Percentiles rank a stretch among this genome's conserved stretches.
phyloP scores from a whole-genome alignment of 2,797 vertebrate genomes.

The Silurus aristotelis region DNA sequence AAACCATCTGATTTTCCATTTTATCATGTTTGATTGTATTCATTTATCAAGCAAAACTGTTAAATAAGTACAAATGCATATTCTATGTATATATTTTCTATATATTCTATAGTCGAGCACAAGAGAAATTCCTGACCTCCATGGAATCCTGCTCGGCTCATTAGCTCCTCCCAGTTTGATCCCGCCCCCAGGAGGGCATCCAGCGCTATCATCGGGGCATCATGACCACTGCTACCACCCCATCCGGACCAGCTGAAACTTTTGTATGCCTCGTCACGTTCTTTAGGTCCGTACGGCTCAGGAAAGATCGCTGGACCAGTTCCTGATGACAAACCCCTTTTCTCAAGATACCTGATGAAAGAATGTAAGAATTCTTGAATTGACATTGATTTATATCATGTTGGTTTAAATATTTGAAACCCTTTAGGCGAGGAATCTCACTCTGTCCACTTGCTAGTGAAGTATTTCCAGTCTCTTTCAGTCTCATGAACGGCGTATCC shows the following conservation, averaged over 20 bases:
- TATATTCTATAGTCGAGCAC: neutral
- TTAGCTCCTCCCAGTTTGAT: constrained; percentile 73
- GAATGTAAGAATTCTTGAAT: neutral
- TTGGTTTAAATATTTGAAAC: neutral
- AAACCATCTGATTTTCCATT: neutral
- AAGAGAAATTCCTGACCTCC: constrained; percentile 65
- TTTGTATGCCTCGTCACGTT: constrained; percentile 71
- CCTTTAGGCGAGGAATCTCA: constrained; percentile 56
- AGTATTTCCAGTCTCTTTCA: constrained; percentile 73
- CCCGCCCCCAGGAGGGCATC: constrained; percentile 72
- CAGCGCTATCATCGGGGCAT: constrained; percentile 77
- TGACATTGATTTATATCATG: neutral
- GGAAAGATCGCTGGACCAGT: constrained; percentile 67
- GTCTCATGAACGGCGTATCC: constrained; percentile 72
- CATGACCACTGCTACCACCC: constrained; percentile 74
- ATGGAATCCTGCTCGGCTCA: constrained; percentile 69
- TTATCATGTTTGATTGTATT: neutral
- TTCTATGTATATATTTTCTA: no score
- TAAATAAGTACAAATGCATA: no score
- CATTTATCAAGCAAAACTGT: no score
- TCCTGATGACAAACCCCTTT: constrained; percentile 68
- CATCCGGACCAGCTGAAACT: constrained; percentile 74
- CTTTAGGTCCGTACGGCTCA: constrained; percentile 62
- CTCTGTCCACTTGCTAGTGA: constrained; percentile 76
- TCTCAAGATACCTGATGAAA: constrained; percentile 69